Percentiles rank a stretch among this genome's conserved stretches.
phyloP scores from a whole-genome alignment of 2,888 invertebrate genomes.

The Cephonodes hylas region DNA sequence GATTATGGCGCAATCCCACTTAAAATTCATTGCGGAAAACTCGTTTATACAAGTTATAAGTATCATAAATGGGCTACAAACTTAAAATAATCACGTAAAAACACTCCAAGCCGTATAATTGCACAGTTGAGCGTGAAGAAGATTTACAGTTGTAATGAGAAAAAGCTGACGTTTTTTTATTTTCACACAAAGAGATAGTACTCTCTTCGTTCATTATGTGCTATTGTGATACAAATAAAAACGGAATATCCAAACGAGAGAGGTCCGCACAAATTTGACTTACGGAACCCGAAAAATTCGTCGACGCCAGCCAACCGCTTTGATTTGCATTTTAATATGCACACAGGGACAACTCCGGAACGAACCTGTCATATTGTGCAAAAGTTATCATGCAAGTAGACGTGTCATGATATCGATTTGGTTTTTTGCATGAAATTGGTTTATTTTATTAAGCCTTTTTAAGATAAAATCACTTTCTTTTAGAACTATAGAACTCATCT shows the following conservation, averaged over 20 bases:
- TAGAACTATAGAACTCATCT: too few species aligned
- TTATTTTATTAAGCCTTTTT: too few species aligned
- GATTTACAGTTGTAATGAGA: neutral
- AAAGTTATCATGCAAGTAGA: slow-evolving; percentile 37
- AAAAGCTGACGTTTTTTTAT: neutral
- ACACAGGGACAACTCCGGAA: slow-evolving; percentile 55
- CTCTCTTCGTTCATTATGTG: neutral
- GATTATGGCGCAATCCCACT: too few species aligned
- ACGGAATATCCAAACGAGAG: neutral
- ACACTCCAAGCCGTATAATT: neutral
- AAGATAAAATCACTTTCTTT: too few species aligned
- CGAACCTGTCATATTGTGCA: slow-evolving; percentile 64
- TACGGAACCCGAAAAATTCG: slow-evolving; percentile 23
- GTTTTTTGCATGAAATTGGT: neutral
- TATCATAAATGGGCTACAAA: neutral
- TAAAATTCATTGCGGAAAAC: too few species aligned
- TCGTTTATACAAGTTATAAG: too few species aligned
- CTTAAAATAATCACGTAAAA: neutral
- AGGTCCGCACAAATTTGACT: neutral
- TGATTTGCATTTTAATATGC: slow-evolving; percentile 80
- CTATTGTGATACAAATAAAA: neutral
- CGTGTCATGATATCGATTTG: slow-evolving; percentile 19
- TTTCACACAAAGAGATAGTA: neutral
- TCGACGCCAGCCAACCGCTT: slow-evolving; percentile 42
- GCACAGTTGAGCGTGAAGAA: neutral